Evolutionary conservation across 92 coral and sea anemone species (phyloP), one percentile per base, ranked within the genome.

Genomic region (Paragorgia papillata): DNA sequence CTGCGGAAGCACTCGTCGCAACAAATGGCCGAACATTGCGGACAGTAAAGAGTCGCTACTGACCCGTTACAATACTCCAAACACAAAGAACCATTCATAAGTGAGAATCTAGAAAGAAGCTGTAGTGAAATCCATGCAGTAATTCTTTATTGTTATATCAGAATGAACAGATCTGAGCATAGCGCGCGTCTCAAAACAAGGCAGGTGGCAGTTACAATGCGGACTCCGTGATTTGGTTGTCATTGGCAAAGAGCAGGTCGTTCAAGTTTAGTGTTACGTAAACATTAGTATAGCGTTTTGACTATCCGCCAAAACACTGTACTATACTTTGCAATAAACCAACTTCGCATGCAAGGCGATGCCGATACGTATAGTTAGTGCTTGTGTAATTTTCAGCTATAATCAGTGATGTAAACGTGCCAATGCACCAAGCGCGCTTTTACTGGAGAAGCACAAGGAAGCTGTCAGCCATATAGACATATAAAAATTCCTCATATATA

Each of bases 1-100:
- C 74, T 81, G 56, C 83, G 69, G 61, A 82, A 93, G n/a, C 97
- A 93, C 1, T 75, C 73, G 26, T 75, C 58, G 73, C 97, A 93
- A 81, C 86, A 93, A 62, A 93, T 86, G 18, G 97, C 97, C 18
- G 91, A 79, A 49, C 97, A 93, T 56, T 93, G 96, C 37, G 96
- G 93, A 27, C 98, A 94, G 62, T 91, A 94, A 68, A 78, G 85
- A 29, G 88, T 86, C 0, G 97, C 97, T 35, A 61, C 7, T 41
- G 79, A 80, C 0, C 98, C 98, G 26, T 34, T 57, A 44, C 98
- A 94, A 75, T 88, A 91, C 69, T 94, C 98, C 63, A 70, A 13
- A 17, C 77, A 51, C 3, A 70, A 26, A 7, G 63, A 18, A 70
- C 39, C 49, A 70, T 32, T 34, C 77, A 30, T 54, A 12, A 2